Evolutionary conservation across 2,113 vertebrate species (phyloP).

Genomic region (Pseudois nayaur): DNA sequence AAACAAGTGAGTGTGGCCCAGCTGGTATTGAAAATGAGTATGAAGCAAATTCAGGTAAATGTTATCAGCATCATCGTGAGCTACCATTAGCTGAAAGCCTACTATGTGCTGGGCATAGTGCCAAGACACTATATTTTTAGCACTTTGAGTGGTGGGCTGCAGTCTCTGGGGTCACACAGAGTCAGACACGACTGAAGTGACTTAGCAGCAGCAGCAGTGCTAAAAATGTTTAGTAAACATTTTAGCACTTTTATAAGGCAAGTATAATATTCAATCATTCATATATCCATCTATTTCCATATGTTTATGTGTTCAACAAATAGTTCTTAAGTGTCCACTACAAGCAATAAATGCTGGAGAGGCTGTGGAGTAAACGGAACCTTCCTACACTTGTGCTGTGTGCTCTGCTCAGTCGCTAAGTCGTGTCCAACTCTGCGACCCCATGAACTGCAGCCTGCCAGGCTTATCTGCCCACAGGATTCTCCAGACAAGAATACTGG

Average conservation of each 20-base stretch:
- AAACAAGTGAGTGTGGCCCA: slow-evolving; percentile 50
- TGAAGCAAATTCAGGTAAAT: slow-evolving; percentile 57
- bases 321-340: background rate
- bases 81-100: slow-evolving; percentile 43
- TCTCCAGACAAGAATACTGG: background rate
- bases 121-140: background rate
- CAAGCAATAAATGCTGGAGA: background rate
- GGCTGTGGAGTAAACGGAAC: background rate
- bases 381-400: background rate
- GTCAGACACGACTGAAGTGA: too few species aligned
- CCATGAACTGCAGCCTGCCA: background rate
- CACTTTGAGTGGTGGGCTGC: background rate
- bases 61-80: background rate
- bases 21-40: slow-evolving; percentile 48
- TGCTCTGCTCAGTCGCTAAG: background rate
- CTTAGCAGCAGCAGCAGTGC: background rate
- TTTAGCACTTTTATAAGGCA: background rate
- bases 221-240: background rate
- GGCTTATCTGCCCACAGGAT: background rate
- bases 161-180: too few species aligned
- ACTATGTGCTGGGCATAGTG: slow-evolving; percentile 22
- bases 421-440: fast-evolving
- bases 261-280: background rate
- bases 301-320: background rate
- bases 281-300: background rate